Conservation (phyloP, 2,888 invertebrate species). For the Agrochola circellaris region DNA sequence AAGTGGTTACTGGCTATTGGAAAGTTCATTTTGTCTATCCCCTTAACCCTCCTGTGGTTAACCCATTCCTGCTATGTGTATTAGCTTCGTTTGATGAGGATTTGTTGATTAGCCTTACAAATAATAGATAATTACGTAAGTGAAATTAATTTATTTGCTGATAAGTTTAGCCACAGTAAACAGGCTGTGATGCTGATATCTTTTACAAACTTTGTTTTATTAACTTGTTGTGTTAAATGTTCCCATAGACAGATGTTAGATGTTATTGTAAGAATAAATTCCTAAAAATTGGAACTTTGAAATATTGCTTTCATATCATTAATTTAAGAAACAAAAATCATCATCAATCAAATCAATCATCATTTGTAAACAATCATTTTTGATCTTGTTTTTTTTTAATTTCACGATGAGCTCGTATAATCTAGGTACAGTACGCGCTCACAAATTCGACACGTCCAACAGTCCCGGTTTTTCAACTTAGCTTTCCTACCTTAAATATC, state of each 20-base stretch:
- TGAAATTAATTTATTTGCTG: not conserved
- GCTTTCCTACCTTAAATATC: no score
- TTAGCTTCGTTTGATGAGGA: slow-evolving; percentile 39
- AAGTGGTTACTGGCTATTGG: slow-evolving; percentile 18
- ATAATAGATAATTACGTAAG: not conserved
- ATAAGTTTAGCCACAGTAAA: not conserved
- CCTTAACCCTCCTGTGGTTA: slow-evolving; percentile 35
- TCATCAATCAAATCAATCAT: no score
- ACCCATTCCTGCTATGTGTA: slow-evolving; percentile 8
- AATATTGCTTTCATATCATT: not conserved
- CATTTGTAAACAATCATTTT: not conserved
- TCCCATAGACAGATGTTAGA: not conserved
- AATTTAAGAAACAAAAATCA: no score
- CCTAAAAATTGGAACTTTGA: not conserved
- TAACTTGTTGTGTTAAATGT: not conserved
- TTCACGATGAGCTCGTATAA: not conserved
- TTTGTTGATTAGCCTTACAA: slow-evolving; percentile 39
- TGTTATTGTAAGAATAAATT: not conserved
- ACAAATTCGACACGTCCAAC: no score
- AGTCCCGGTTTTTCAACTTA: no score
- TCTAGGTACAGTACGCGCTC: no score
- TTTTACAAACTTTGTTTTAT: not conserved
- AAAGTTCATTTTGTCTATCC: slow-evolving; percentile 32
- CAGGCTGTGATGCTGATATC: not conserved
- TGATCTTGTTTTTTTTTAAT: slow-evolving; percentile 1